Evolutionary conservation across 2,797 vertebrate genomes (phyloP).

Genomic region (Hippocampus kuda): DNA sequence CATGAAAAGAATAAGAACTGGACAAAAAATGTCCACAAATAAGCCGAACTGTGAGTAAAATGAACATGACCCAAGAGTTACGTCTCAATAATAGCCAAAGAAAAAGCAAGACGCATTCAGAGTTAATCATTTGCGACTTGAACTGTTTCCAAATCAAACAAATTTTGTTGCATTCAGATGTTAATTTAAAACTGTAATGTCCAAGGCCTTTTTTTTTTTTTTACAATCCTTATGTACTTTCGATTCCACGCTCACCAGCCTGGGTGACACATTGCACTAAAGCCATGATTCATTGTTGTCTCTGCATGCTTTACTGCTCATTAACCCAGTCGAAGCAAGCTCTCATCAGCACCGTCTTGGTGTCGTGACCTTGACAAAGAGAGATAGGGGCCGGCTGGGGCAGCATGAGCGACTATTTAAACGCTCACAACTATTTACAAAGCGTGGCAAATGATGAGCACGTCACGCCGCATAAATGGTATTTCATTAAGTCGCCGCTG

Average conservation of each 20-base stretch:
- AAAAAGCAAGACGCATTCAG: neutral
- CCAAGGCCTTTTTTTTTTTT: neutral
- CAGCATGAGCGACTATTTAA: conserved; percentile 3
- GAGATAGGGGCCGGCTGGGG: neutral
- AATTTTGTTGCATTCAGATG: neutral
- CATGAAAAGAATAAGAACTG: neutral
- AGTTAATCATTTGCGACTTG: neutral
- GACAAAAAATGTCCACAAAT: neutral
- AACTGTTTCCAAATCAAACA: neutral
- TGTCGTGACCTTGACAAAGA: conserved; percentile 52
- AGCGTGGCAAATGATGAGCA: conserved; percentile 36
- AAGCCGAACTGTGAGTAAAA: neutral
- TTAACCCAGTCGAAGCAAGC: neutral
- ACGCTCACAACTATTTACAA: conserved; percentile 30
- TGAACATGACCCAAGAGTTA: neutral
- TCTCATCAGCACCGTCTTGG: conserved; percentile 4
- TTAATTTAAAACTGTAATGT: neutral
- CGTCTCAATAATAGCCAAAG: neutral
- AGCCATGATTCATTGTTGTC: conserved; percentile 11
- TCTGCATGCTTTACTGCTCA: conserved; percentile 2
- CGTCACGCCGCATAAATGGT: conserved; percentile 43
- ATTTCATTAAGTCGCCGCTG: conserved; percentile 33
- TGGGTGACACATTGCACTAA: conserved; percentile 9
- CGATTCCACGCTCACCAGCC: conserved; percentile 19
- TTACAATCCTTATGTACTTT: conserved; percentile 10